Evolutionary conservation across 2,797 vertebrate species (phyloP).

Genomic region (Helicolenus hilgendorfi): DNA sequence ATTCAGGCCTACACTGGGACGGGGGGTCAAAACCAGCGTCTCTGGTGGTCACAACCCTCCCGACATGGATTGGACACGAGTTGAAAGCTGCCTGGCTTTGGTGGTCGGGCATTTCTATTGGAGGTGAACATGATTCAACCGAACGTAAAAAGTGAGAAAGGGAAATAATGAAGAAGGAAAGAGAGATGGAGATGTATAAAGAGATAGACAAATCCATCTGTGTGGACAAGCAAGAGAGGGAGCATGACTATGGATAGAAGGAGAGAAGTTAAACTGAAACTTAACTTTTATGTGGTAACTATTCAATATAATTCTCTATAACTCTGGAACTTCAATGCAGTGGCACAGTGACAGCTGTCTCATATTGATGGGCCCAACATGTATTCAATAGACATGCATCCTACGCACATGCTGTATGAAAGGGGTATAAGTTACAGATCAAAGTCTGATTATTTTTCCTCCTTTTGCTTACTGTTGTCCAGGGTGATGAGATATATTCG

Average conservation of each 20-base stretch:
- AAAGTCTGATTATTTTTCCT: neutral
- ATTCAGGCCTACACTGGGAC: neutral
- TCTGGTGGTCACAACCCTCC: neutral
- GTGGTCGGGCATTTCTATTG: neutral
- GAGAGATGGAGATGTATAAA: neutral
- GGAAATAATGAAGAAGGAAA: neutral
- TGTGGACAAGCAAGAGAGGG: neutral
- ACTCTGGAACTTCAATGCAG: neutral
- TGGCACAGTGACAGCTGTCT: neutral
- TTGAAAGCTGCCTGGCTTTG: neutral
- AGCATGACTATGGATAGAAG: neutral
- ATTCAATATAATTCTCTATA: neutral
- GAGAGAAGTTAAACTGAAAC: neutral
- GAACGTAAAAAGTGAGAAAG: neutral
- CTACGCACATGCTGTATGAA: neutral
- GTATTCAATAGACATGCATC: neutral
- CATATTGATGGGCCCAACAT: neutral
- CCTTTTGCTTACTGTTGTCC: slow-evolving; percentile 96
- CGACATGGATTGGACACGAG: neutral
- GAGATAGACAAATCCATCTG: neutral
- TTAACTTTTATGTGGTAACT: neutral
- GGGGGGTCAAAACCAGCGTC: neutral
- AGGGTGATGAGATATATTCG: slow-evolving; percentile 98
- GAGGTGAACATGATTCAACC: neutral
- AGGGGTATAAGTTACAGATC: neutral